Percentiles rank a stretch among this genome's conserved stretches.
Conservation (phyloP, 2,797 vertebrate genomes). For the Anguilla pacifica region DNA sequence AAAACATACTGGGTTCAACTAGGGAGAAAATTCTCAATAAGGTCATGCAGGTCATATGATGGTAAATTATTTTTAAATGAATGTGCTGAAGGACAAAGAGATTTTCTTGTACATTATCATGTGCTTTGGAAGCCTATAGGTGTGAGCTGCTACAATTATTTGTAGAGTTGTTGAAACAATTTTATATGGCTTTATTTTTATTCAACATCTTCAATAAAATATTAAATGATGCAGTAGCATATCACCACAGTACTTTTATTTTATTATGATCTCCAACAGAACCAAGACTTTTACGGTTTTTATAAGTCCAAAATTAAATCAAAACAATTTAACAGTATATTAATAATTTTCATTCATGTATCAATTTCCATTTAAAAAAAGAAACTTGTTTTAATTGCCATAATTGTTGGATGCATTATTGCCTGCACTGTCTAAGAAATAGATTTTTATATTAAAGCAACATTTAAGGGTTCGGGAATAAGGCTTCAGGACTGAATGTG, state of each 20-base stretch:
- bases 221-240: conserved; percentile 59
- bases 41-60: not conserved
- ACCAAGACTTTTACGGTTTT: conserved; percentile 39
- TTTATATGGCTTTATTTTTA: conserved; percentile 49
- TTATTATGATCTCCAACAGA: too few species aligned
- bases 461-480: not conserved
- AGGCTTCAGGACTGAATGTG: not conserved
- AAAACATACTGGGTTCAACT: not conserved
- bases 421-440: not conserved
- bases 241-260: conserved; percentile 53
- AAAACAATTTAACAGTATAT: too few species aligned
- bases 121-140: conserved; percentile 27
- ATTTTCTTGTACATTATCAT: not conserved
- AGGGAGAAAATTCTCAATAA: not conserved
- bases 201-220: conserved; percentile 56
- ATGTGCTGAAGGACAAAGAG: conserved; percentile 52
- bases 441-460: not conserved
- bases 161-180: not conserved
- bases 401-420: not conserved
- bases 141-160: conserved; percentile 39
- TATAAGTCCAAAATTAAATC: not conserved
- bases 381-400: not conserved
- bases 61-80: conserved; percentile 69
- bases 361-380: too few species aligned
- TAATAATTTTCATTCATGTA: too few species aligned